Conservation (phyloP, 2,113 vertebrate species). For the Cyphomyrus plagiostoma region DNA sequence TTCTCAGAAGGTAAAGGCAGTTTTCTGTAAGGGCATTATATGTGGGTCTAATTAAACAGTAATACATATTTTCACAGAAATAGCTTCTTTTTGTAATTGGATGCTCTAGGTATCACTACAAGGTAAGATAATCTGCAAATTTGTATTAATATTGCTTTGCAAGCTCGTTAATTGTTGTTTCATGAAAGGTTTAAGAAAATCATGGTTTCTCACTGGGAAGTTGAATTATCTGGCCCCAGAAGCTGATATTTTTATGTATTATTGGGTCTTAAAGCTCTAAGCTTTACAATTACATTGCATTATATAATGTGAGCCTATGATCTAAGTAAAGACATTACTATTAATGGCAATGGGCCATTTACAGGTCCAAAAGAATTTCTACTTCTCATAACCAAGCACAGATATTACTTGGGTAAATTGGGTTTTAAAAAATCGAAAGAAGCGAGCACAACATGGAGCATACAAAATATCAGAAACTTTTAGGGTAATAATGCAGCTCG, state of each 20-base stretch:
- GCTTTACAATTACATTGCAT: neutral
- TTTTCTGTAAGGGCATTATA: neutral
- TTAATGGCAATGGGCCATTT: neutral
- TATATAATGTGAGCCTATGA: neutral
- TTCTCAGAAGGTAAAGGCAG: neutral
- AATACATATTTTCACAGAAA: neutral
- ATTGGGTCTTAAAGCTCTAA: neutral
- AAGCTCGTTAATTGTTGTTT: neutral
- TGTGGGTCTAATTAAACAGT: neutral
- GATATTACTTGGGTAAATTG: neutral
- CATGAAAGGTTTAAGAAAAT: neutral
- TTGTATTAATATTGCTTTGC: neutral
- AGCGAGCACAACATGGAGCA: neutral
- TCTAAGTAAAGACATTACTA: neutral
- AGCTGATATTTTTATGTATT: neutral
- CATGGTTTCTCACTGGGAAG: neutral
- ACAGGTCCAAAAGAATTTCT: neutral
- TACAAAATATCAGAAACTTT: neutral
- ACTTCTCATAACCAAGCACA: neutral
- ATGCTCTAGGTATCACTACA: neutral
- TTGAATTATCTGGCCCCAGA: neutral
- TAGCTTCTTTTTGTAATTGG: neutral
- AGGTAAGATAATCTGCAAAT: neutral
- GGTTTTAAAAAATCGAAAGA: neutral
- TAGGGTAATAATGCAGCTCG: neutral